phyloP scores from a whole-genome alignment of 2,113 vertebrate genomes.

The Perca fluviatilis region DNA sequence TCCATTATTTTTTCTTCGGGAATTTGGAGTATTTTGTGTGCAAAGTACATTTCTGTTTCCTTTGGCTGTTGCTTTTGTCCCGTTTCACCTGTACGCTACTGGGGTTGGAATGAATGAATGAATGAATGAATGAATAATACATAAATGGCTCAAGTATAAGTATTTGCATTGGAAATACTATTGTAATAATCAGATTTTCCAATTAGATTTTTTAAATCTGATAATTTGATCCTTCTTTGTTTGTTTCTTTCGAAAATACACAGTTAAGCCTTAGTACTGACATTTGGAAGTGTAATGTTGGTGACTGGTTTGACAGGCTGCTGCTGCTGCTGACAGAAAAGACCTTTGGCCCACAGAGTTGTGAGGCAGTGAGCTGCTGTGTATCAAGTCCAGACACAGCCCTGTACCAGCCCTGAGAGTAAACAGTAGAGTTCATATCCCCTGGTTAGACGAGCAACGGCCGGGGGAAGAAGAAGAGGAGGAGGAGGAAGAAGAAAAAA shows the following conservation, averaged over 20 bases:
- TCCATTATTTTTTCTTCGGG: not conserved
- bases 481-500: not conserved
- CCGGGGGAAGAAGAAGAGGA: slow-evolving; percentile 34
- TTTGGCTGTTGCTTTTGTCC: not conserved
- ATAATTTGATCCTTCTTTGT: not conserved
- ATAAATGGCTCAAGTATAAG: not conserved
- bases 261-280: slow-evolving; percentile 6
- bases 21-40: not conserved
- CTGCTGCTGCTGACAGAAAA: slow-evolving; percentile 65
- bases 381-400: slow-evolving; percentile 81
- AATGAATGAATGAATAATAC: not conserved
- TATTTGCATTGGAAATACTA: slow-evolving; percentile 1
- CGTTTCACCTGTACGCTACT: not conserved
- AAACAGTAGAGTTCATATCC: slow-evolving; percentile 77
- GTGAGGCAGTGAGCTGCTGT: slow-evolving; percentile 37
- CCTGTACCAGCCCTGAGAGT: slow-evolving; percentile 74
- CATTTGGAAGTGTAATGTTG: slow-evolving; percentile 42
- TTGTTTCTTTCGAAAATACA: too few relatives aligned
- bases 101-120: not conserved
- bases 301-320: slow-evolving; percentile 69
- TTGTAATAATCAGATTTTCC: too few relatives aligned
- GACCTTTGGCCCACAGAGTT: slow-evolving; percentile 74
- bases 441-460: slow-evolving; percentile 64
- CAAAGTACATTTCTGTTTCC: not conserved
- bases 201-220: not conserved